Base-by-base conservation (phyloP, 2,888 invertebrate species). In the Ligdia adustata region DNA sequence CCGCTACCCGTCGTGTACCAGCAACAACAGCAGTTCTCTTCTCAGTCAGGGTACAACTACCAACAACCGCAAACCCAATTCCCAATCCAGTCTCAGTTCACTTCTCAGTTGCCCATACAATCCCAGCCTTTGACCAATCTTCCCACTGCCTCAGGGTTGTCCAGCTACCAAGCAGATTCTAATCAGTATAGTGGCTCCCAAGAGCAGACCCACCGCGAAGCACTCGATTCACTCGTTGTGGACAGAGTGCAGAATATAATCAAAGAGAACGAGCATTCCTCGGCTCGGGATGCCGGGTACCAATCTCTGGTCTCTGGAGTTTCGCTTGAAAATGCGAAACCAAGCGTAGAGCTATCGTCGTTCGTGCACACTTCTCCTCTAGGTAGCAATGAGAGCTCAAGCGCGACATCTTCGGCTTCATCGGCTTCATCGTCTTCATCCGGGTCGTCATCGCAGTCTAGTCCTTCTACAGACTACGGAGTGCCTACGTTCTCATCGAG, bases 321-420 rank as follows among this genome's bases (percentile, higher is more conserved):
- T 11, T 77, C 86, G 7, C 63, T 89, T 3, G 88, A 79, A 54
- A 79, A 76, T 41, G 88, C 80, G 1, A 76, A 71, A 48, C 89
- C 89, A 0, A 90, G 90, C 51, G 64, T 88, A n/a, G 90, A 90
- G 62, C 57, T 90, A 37, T 71, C 82, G 3, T 88, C 90, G 0
- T 90, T 89, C 46, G 75, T 81, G 1, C 87, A 90, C n/a, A 78
- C 70, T 20, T 80, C 86, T 1, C 82, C 79, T 5, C 16, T 66
- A 34, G 45, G 35, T n/a, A n/a, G n/a, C 18, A 16, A 16, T 5
- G 56, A 52, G 28, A 64, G 52, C 22, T 59, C 49, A 3, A 33
- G 37, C 14, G 45, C 53, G 20, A 60, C 63, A 9, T 45, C 56
- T 1, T 62, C 60, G 3, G 57, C 64, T 9, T 55, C 64, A 3